Conservation (phyloP, 2,888 invertebrate genomes). For the Patella pellucida region DNA sequence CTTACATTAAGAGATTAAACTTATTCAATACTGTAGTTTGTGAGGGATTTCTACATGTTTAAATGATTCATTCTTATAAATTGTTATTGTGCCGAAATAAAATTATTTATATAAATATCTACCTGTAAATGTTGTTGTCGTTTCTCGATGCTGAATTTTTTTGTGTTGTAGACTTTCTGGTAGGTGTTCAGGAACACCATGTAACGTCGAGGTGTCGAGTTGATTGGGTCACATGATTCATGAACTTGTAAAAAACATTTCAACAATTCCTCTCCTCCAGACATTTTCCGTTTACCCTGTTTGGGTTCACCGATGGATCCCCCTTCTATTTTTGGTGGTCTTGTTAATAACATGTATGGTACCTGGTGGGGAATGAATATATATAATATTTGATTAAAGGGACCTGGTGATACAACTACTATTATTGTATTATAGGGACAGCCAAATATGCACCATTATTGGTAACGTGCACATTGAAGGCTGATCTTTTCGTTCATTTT, state of each 20-base stretch:
- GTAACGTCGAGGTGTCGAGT: slow-evolving; percentile 74
- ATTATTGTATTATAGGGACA: too few relatives aligned
- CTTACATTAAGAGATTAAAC: too few relatives aligned
- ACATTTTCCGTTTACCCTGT: slow-evolving; percentile 57
- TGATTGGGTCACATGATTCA: slow-evolving; percentile 59
- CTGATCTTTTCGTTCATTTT: too few relatives aligned
- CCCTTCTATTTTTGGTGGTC: slow-evolving; percentile 66
- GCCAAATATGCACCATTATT: too few relatives aligned
- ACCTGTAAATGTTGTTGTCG: slow-evolving; percentile 80
- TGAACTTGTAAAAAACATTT: slow-evolving; percentile 73
- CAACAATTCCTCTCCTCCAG: slow-evolving; percentile 69
- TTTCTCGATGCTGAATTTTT: slow-evolving; percentile 76
- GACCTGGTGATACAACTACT: too few relatives aligned
- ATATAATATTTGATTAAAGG: background rate
- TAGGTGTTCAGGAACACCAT: slow-evolving; percentile 74
- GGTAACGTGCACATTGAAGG: too few relatives aligned
- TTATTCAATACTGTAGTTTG: too few relatives aligned
- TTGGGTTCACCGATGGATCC: slow-evolving; percentile 58
- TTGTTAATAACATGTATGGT: slow-evolving; percentile 68
- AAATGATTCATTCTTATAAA: too few relatives aligned
- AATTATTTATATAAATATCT: background rate
- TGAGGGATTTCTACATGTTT: too few relatives aligned
- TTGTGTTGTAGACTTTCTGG: slow-evolving; percentile 76
- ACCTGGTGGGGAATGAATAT: slow-evolving; percentile 65
- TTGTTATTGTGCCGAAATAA: too few relatives aligned